phyloP scores from a whole-genome alignment of 2,888 invertebrate species.

The Standfussiana lucernea region DNA sequence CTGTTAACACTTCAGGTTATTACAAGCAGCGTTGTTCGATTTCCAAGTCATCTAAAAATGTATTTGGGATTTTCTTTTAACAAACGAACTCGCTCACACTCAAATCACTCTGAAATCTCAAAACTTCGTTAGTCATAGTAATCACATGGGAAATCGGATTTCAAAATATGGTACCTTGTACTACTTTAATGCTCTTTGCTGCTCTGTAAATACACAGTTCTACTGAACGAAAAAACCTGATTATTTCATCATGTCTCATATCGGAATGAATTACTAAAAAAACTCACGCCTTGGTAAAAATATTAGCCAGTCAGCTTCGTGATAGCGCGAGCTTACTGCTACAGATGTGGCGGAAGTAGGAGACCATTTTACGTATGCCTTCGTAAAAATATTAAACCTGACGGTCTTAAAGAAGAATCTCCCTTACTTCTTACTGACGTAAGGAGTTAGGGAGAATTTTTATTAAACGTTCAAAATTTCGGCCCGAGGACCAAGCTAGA shows the following conservation, averaged over 20 bases:
- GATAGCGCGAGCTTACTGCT: neutral
- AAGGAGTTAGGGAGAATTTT: neutral
- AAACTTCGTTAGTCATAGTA: slow-evolving; percentile 50
- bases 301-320: neutral
- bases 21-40: neutral
- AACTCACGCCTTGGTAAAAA: neutral
- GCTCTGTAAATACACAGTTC: neutral
- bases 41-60: slow-evolving; percentile 10
- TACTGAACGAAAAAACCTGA: neutral
- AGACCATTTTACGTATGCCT: neutral
- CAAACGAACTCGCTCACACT: slow-evolving; percentile 4
- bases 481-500: neutral
- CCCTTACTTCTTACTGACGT: too few relatives aligned
- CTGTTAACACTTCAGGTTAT: neutral
- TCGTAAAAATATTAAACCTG: neutral
- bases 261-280: neutral
- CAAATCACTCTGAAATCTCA: slow-evolving; percentile 31
- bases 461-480: too few relatives aligned
- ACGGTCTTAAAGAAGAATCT: too few relatives aligned
- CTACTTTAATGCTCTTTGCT: neutral
- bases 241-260: neutral
- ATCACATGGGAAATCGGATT: slow-evolving; percentile 51
- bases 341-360: neutral
- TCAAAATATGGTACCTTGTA: neutral
- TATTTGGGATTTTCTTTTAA: slow-evolving; percentile 8